Evolutionary conservation across 1,140 invertebrate species (phyloP).

Genomic region (Aethina tumida): DNA sequence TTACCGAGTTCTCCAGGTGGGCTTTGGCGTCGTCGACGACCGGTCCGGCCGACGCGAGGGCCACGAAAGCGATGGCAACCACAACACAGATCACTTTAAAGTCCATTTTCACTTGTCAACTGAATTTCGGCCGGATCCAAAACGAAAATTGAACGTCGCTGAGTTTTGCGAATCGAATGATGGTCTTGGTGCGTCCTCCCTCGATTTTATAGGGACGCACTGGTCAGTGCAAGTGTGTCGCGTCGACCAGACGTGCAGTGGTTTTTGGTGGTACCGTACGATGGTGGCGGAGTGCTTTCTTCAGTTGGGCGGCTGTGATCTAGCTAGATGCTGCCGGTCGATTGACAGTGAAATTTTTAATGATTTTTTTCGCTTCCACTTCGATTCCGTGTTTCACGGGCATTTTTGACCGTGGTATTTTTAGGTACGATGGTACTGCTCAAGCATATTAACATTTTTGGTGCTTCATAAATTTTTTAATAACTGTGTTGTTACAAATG

Average conservation of each 20-base stretch:
- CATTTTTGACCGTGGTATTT: no score
- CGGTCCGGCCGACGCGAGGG: constrained; percentile 27
- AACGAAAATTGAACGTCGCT: constrained; percentile 27
- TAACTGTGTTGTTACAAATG: no score
- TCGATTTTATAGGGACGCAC: no score
- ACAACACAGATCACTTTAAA: constrained; percentile 32
- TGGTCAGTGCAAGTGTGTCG: constrained; percentile 36
- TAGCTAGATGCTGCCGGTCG: constrained; percentile 13
- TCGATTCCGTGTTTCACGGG: no score
- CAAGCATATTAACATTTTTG: no score
- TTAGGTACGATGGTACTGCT: no score
- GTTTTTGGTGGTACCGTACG: constrained; percentile 34
- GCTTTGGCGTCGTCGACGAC: constrained; percentile 29
- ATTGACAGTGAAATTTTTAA: constrained; percentile 20
- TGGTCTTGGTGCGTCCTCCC: no score
- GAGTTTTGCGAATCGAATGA: constrained; percentile 34
- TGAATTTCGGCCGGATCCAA: no score
- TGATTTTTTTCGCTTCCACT: no score
- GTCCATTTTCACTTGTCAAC: constrained; percentile 28
- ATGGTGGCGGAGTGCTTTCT: no score
- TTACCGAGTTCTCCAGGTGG: constrained; percentile 32
- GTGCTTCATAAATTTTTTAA: no score
- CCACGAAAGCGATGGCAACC: constrained; percentile 20
- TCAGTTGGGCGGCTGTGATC: no score
- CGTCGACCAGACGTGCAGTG: constrained; percentile 33